Conservation (phyloP, 35 echinoderm and acorn worm species). For the Apostichopus parvimensis region DNA sequence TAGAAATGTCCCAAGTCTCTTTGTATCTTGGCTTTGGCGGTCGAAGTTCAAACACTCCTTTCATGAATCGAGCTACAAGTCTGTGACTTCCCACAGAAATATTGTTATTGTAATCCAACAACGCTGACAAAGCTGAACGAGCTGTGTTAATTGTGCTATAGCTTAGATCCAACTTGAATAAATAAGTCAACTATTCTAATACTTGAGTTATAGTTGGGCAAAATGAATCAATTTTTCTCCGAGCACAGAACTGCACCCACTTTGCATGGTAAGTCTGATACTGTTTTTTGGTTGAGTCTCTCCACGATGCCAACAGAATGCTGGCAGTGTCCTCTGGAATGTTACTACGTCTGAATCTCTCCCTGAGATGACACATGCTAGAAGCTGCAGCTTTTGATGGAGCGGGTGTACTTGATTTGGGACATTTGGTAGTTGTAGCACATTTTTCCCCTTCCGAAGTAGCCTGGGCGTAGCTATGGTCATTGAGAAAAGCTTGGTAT, state of each 20-base stretch:
- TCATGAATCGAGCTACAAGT: too few species aligned
- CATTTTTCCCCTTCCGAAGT: conserved; percentile 3
- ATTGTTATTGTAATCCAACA: too few species aligned
- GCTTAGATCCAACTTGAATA: not conserved
- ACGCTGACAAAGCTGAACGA: conserved; percentile 2
- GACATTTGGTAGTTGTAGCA: conserved; percentile 1
- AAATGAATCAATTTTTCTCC: conserved; percentile 19
- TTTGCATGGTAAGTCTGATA: conserved; percentile 4
- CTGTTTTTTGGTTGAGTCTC: conserved; percentile 34
- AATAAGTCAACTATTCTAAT: not conserved
- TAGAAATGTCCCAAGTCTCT: too few species aligned
- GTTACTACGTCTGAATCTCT: conserved; percentile 11
- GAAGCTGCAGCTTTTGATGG: conserved; percentile 10
- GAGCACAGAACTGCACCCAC: conserved; percentile 39
- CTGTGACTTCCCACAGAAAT: too few species aligned
- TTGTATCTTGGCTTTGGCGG: too few species aligned
- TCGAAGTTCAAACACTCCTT: too few species aligned
- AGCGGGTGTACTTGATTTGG: conserved; percentile 18
- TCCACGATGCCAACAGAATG: conserved; percentile 54
- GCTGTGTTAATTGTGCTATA: conserved; percentile 62
- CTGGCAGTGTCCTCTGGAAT: conserved; percentile 33
- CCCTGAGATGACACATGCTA: conserved; percentile 45
- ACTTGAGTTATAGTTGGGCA: not conserved
- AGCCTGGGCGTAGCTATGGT: conserved; percentile 36
- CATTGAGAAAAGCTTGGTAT: conserved; percentile 10